These are phyloP conservation scores for Aphelocoma coerulescens DNA, from an alignment of 2,113 vertebrate genomes.

Conservation along the genomic window DNA sequence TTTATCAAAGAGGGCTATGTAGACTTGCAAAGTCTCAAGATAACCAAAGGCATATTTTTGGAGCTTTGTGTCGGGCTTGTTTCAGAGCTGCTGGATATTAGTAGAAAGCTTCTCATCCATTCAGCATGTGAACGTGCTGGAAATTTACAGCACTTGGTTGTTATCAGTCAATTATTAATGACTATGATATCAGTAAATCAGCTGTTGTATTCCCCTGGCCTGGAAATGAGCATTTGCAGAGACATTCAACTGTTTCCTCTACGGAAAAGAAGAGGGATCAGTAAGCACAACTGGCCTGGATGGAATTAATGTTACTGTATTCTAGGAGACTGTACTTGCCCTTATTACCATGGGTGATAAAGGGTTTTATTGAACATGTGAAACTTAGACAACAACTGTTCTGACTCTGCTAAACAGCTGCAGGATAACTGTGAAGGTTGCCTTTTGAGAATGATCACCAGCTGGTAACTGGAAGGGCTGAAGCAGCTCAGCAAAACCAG, in stretches of 20 bases:
- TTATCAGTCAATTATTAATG: not conserved
- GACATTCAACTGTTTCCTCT: conserved; percentile 11
- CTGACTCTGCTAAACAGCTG: not conserved
- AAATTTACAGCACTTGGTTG: not conserved
- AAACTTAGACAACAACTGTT: not conserved
- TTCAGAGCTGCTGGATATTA: not conserved
- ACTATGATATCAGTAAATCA: not conserved
- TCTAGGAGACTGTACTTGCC: not conserved
- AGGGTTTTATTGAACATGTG: not conserved
- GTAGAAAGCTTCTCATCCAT: not conserved
- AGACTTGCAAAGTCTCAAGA: not conserved
- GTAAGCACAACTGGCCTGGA: not conserved
- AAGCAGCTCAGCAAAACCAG: not conserved
- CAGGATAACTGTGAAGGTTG: not conserved
- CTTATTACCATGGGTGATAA: not conserved
- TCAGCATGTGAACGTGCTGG: not conserved
- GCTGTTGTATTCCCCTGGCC: not conserved
- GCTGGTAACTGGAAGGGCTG: not conserved
- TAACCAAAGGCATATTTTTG: not conserved
- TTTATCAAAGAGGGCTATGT: not conserved
- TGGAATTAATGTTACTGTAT: not conserved
- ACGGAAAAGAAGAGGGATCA: not conserved
- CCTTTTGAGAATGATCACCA: not conserved
- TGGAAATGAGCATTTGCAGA: not conserved
- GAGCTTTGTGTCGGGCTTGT: not conserved